phyloP scores from a whole-genome alignment of 2,888 invertebrate genomes.

The Caenorhabditis drosophilae region DNA sequence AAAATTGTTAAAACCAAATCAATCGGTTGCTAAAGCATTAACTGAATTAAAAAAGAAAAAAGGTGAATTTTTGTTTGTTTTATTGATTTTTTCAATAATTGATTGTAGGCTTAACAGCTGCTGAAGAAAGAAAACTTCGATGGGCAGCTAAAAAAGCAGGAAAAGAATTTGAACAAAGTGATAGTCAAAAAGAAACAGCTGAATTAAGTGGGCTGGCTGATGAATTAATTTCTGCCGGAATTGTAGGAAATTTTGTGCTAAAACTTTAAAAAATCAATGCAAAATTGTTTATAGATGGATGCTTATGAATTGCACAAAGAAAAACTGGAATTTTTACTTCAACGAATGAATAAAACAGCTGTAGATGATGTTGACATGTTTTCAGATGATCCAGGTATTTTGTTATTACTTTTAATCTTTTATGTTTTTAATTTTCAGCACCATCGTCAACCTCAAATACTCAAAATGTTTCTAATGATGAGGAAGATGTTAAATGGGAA shows the following conservation, averaged over 20 bases:
- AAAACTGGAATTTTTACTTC: constrained; percentile 42
- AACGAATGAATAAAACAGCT: constrained; percentile 34
- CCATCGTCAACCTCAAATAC: constrained; percentile 9
- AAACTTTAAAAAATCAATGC: not conserved
- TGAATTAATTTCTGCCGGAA: constrained; percentile 59
- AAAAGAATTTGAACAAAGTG: constrained; percentile 44
- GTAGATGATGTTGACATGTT: constrained; percentile 50
- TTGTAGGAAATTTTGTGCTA: constrained; percentile 35
- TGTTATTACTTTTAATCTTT: too few species aligned
- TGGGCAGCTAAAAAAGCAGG: constrained; percentile 68
- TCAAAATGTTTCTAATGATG: constrained; percentile 3
- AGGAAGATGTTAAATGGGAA: constrained; percentile 53
- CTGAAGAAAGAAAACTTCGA: constrained; percentile 64
- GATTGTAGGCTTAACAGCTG: constrained; percentile 48
- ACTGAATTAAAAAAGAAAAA: constrained; percentile 58
- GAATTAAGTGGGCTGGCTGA: constrained; percentile 57
- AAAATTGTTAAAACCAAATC: constrained; percentile 44
- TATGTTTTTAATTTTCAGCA: too few species aligned
- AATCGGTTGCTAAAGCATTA: constrained; percentile 55
- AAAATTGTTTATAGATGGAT: constrained; percentile 50
- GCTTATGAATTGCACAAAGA: constrained; percentile 61
- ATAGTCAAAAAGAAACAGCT: constrained; percentile 44
- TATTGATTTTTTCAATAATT: not conserved
- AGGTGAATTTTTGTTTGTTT: constrained; percentile 22
- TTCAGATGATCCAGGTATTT: constrained; percentile 48